These are phyloP conservation scores for Galagoides demidoff DNA, from an alignment of 2,797 vertebrate genomes.

Conservation along the genomic window DNA sequence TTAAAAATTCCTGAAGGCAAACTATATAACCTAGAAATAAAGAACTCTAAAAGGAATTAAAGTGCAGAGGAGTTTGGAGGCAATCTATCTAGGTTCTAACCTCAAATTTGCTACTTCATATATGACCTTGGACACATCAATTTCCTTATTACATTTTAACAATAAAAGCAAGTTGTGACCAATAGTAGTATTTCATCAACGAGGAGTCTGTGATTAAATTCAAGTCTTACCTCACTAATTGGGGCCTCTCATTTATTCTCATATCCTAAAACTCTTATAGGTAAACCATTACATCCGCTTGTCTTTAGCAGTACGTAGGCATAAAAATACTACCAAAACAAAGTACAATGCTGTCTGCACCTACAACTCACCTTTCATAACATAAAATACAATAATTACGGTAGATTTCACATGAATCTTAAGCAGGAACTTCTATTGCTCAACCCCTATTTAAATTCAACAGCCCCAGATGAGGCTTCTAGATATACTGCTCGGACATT, in stretches of 20 bases:
- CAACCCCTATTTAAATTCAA: conserved; percentile 33
- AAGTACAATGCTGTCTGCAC: not conserved
- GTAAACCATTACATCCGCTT: conserved; percentile 24
- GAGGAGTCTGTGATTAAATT: conserved; percentile 40
- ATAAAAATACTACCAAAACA: not conserved
- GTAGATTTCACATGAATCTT: not conserved
- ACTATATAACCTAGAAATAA: conserved; percentile 23
- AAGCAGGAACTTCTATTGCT: not conserved
- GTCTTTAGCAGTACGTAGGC: not conserved
- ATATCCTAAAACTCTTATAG: conserved; percentile 41
- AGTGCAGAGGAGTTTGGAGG: not conserved
- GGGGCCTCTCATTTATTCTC: conserved; percentile 37
- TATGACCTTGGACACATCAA: not conserved
- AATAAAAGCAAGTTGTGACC: conserved; percentile 23
- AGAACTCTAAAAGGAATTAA: conserved; percentile 32
- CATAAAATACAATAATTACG: not conserved
- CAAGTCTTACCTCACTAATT: conserved; percentile 46
- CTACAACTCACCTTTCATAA: conserved; percentile 20
- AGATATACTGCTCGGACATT: not conserved
- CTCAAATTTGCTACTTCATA: conserved; percentile 11
- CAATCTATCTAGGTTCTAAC: not conserved
- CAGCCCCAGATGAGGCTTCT: not conserved
- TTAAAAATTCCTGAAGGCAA: conserved; percentile 24
- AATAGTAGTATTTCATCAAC: conserved; percentile 38
- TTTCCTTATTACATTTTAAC: conserved; percentile 1